A percentile compares a stretch with the other conserved stretches of the same genome.
Evolutionary conservation across 1,140 invertebrate species (phyloP).

Genomic region (Plectrocnemia conspersa): DNA sequence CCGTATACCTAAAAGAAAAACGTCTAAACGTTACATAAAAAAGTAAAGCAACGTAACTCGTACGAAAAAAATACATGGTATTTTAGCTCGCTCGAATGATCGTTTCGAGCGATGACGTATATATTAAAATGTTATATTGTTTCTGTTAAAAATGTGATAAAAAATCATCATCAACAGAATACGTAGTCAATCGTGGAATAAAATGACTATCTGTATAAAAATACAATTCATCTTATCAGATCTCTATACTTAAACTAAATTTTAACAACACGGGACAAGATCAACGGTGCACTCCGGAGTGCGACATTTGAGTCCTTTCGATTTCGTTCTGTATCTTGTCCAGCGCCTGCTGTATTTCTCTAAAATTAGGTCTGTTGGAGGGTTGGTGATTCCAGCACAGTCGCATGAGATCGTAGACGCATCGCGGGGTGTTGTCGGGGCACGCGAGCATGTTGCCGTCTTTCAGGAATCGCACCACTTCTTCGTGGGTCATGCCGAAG

Average conservation of each 20-base stretch:
- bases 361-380: constrained; percentile 77
- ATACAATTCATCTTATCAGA: too few relatives aligned
- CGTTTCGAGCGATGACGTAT: too few relatives aligned
- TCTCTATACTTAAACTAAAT: background rate
- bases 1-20: too few relatives aligned
- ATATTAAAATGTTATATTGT: too few relatives aligned
- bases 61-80: too few relatives aligned
- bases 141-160: too few relatives aligned
- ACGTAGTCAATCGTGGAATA: too few relatives aligned
- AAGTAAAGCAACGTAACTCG: too few relatives aligned
- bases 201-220: too few relatives aligned
- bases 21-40: too few relatives aligned
- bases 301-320: constrained; percentile 36
- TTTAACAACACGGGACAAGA: background rate
- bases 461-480: constrained; percentile 89
- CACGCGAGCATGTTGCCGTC: constrained; percentile 82
- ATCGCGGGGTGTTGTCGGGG: constrained; percentile 85
- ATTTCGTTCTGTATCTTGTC: constrained; percentile 60
- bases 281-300: constrained; percentile 23
- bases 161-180: too few relatives aligned
- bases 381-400: constrained; percentile 88
- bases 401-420: constrained; percentile 90
- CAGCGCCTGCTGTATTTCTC: constrained; percentile 64
- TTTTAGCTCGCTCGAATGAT: too few relatives aligned
- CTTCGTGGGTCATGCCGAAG: constrained; percentile 91